phyloP scores from a whole-genome alignment of 2,888 invertebrate species.

The Stenolophus ochropezus region DNA sequence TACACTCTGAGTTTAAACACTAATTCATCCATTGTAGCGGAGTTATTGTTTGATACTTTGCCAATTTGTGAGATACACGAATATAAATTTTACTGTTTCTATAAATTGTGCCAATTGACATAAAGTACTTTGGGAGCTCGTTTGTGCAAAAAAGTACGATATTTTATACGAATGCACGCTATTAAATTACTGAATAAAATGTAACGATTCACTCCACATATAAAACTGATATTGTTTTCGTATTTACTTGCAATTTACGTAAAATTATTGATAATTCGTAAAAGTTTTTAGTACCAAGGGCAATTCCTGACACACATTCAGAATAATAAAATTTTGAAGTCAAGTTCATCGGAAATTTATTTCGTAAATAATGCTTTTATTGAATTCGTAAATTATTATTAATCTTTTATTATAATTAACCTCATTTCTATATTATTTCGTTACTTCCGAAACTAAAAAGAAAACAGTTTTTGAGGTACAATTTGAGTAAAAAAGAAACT shows the following conservation, averaged over 20 bases:
- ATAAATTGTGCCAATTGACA: slow-evolving; percentile 45
- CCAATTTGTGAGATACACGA: slow-evolving; percentile 22
- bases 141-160: slow-evolving; percentile 16
- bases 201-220: background rate
- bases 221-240: background rate
- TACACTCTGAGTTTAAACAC: background rate
- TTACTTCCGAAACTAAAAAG: too few species aligned
- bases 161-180: background rate
- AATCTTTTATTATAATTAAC: too few species aligned
- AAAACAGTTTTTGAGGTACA: too few species aligned
- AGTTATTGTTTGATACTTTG: slow-evolving; percentile 33
- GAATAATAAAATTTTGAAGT: background rate
- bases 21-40: background rate
- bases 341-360: background rate
- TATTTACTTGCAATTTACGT: background rate
- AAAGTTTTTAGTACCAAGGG: background rate
- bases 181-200: slow-evolving; percentile 8
- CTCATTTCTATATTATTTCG: too few species aligned
- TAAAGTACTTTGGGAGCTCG: slow-evolving; percentile 21
- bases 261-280: background rate
- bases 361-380: background rate
- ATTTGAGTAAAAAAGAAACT: too few species aligned
- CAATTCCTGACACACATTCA: background rate
- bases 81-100: slow-evolving; percentile 8
- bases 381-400: too few species aligned